Percentiles rank a stretch among this genome's conserved stretches.
These are phyloP conservation scores for Cistogaster globosa DNA, from an alignment of 2,888 invertebrate genomes.

Conservation along the genomic window DNA sequence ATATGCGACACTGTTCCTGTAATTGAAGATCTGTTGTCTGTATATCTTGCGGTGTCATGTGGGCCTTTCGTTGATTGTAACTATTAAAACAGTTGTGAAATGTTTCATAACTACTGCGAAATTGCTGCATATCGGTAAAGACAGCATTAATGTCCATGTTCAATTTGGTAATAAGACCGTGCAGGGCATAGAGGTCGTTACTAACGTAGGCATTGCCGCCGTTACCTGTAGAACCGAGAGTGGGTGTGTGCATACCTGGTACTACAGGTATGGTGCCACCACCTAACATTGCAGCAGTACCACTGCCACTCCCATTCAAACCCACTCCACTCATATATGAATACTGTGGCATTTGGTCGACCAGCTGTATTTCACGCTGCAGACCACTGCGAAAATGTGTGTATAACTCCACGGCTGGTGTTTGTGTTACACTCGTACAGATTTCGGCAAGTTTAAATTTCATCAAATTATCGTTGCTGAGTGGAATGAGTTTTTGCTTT, in stretches of 20 bases:
- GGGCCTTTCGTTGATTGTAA: slow-evolving; percentile 72
- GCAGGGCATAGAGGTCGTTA: slow-evolving; percentile 75
- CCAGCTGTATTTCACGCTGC: slow-evolving; percentile 80
- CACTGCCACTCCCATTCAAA: slow-evolving; percentile 65
- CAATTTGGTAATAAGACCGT: slow-evolving; percentile 76
- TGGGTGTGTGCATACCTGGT: slow-evolving; percentile 69
- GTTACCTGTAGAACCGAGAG: slow-evolving; percentile 37
- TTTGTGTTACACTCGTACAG: slow-evolving; percentile 77
- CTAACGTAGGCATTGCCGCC: slow-evolving; percentile 36
- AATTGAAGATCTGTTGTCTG: slow-evolving; percentile 72
- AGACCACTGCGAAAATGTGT: slow-evolving; percentile 80
- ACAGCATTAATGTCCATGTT: slow-evolving; percentile 74
- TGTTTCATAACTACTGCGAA: slow-evolving; percentile 73
- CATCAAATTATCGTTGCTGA: slow-evolving; percentile 76
- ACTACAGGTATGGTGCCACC: slow-evolving; percentile 50
- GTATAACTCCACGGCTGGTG: slow-evolving; percentile 79
- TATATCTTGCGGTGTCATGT: slow-evolving; percentile 71
- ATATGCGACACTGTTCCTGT: slow-evolving; percentile 72
- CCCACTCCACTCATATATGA: slow-evolving; percentile 76
- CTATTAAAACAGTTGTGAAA: slow-evolving; percentile 73
- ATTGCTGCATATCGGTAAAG: slow-evolving; percentile 72
- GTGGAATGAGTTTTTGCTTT: slow-evolving; percentile 78
- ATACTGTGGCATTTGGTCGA: slow-evolving; percentile 78
- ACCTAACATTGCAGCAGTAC: slow-evolving; percentile 57
- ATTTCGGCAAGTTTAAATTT: slow-evolving; percentile 79